phyloP scores from a whole-genome alignment of 2,113 vertebrate species.

The Hippopotamus amphibius region DNA sequence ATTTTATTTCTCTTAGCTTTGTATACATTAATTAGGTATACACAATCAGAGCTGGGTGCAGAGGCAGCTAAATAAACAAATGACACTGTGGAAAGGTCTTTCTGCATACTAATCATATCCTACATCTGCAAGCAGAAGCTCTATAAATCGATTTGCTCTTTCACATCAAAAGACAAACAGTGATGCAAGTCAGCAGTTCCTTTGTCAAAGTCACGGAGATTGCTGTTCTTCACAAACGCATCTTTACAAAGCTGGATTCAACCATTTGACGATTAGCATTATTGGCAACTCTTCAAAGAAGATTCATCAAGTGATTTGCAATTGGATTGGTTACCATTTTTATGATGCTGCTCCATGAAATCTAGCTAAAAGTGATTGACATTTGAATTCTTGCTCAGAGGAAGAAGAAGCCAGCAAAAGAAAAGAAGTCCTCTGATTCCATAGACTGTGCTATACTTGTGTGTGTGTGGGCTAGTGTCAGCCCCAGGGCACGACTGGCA shows the following conservation, averaged over 20 bases:
- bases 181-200: slow-evolving; percentile 99
- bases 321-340: slow-evolving; percentile 91
- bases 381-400: slow-evolving; percentile 88
- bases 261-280: slow-evolving; percentile 97
- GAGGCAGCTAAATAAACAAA: slow-evolving; percentile 94
- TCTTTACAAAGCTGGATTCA: slow-evolving; percentile 93
- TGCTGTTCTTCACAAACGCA: slow-evolving; percentile 95
- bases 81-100: slow-evolving; percentile 92
- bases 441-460: slow-evolving; percentile 68
- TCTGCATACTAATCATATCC: slow-evolving; percentile 98
- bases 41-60: slow-evolving; percentile 90
- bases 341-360: slow-evolving; percentile 89
- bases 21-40: slow-evolving; percentile 92
- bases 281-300: slow-evolving; percentile 98
- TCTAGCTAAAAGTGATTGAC: slow-evolving; percentile 89
- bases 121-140: slow-evolving; percentile 93
- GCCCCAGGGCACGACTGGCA: slow-evolving; percentile 58
- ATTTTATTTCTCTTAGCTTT: slow-evolving; percentile 89
- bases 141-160: slow-evolving; percentile 99
- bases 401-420: slow-evolving; percentile 80
- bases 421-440: slow-evolving; percentile 78
- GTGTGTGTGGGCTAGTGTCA: slow-evolving; percentile 71
- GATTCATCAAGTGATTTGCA: slow-evolving; percentile 94
- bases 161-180: slow-evolving; percentile 99
- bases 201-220: slow-evolving; percentile 99